These are phyloP conservation scores for Diuraphis noxia DNA, from an alignment of 1,140 invertebrate species.

Conservation along the genomic window DNA sequence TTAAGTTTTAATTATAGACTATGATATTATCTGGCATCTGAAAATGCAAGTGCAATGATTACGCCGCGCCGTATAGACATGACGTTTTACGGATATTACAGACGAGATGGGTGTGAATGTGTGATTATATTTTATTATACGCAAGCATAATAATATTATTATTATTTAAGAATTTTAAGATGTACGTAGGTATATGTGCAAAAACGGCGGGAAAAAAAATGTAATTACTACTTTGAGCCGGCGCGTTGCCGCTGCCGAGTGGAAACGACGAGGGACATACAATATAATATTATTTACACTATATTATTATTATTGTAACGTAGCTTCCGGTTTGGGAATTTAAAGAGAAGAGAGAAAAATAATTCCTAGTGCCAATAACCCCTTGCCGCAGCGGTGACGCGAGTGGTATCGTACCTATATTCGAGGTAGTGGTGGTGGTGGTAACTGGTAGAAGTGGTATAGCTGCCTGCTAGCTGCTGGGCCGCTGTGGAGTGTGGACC, in stretches of 20 bases:
- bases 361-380: not conserved
- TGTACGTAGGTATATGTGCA: not conserved
- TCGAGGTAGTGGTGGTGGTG: not conserved
- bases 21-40: too few species aligned
- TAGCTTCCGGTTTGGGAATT: not conserved
- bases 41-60: not conserved
- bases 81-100: not conserved
- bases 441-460: not conserved
- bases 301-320: not conserved
- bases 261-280: not conserved
- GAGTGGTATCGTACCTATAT: not conserved
- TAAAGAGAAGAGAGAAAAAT: not conserved
- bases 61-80: not conserved
- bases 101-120: not conserved
- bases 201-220: not conserved
- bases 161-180: not conserved
- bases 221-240: not conserved
- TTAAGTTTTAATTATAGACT: not conserved
- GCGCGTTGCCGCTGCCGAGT: not conserved
- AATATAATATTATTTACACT: constrained; percentile 11
- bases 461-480: not conserved
- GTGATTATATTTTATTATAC: not conserved
- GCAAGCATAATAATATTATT: too few species aligned
- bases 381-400: not conserved
- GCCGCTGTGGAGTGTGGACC: not conserved